Base-by-base conservation (phyloP, 2,113 vertebrate genomes). In the Chascanopsetta lugubris region DNA sequence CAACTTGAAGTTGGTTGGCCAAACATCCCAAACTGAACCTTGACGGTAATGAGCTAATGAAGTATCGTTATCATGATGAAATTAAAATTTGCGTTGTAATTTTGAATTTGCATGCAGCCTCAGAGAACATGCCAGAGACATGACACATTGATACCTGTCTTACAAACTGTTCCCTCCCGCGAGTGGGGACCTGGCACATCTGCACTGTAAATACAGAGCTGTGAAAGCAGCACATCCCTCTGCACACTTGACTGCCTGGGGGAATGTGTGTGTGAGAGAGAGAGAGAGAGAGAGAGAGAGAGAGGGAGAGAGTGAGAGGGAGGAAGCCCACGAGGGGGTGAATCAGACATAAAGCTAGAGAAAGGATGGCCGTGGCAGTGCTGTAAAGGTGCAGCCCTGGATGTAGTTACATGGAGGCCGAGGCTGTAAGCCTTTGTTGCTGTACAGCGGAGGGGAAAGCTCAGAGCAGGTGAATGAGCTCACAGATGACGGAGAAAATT, bases 381-480 rank as follows among this genome's bases (percentile, higher is more conserved):
- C 48, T 68, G 60, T 68, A 68, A 78, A 73, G 32, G 53, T 70
- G 8, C 38, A 18, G 38, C 56, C 49, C 49, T 69, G 56, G 56
- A 34, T 78, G 59, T 64, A 48, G 64, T 69, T 47, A 64, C 77
- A 50, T 22, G 4, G 21, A 61, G 55, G 61, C 58, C 21, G 2
- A 8, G 22, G 45, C 54, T 21, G 2, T 22, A 36, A 51, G 72
- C 72, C 38, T 82, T 77, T 66, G 71, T 81, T 43, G 61, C 57
- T 27, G 57, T 60, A 55, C 60, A 15, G 18, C 24, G 40, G 45
- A 61, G 56, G 65, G 48, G 29, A 68, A 69, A 54, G 59, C 72
- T 79, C 45, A 46, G 36, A 2, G 38, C 22, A 54, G 58, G 76
- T 69, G 60, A 79, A 21, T 9, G 60, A 57, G 63, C 38, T 42